These are phyloP conservation scores for Cyanocitta stelleri DNA, from an alignment of 2,113 vertebrate genomes.

Conservation along the genomic window DNA sequence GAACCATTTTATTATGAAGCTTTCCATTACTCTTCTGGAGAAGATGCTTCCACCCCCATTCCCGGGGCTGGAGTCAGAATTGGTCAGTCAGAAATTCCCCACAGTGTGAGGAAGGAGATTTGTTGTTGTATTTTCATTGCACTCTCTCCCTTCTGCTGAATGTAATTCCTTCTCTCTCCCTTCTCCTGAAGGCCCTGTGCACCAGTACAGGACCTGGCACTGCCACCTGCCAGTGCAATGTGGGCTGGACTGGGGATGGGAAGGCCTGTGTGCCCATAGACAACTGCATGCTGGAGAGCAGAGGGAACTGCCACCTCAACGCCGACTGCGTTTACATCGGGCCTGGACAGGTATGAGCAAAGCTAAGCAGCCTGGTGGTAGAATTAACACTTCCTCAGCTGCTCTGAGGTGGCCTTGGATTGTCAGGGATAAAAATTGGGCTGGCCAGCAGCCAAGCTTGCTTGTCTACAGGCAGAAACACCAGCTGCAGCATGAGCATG, in stretches of 20 bases:
- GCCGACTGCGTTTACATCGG: conserved; percentile 82
- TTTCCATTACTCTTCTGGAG: background rate
- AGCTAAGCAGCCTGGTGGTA: background rate
- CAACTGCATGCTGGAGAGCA: conserved; percentile 78
- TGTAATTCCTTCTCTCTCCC: background rate
- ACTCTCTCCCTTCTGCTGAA: background rate
- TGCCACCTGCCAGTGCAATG: conserved; percentile 76
- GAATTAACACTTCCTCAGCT: background rate
- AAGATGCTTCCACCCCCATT: background rate
- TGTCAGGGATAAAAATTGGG: background rate
- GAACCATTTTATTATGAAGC: background rate
- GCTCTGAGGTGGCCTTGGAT: background rate
- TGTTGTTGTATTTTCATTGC: background rate
- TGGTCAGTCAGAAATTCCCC: background rate
- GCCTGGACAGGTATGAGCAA: conserved; percentile 83
- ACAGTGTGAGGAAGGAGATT: background rate
- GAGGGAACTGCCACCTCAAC: conserved; percentile 81
- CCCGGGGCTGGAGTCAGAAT: background rate
- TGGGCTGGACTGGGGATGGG: conserved; percentile 91
- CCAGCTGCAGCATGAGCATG: background rate
- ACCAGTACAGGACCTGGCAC: conserved; percentile 70
- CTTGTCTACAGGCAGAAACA: background rate
- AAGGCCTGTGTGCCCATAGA: conserved; percentile 82
- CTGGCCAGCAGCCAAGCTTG: background rate
- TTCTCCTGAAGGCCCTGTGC: conserved; percentile 80